phyloP scores from a whole-genome alignment of 2,113 vertebrate genomes.

The Trachemys scripta region DNA sequence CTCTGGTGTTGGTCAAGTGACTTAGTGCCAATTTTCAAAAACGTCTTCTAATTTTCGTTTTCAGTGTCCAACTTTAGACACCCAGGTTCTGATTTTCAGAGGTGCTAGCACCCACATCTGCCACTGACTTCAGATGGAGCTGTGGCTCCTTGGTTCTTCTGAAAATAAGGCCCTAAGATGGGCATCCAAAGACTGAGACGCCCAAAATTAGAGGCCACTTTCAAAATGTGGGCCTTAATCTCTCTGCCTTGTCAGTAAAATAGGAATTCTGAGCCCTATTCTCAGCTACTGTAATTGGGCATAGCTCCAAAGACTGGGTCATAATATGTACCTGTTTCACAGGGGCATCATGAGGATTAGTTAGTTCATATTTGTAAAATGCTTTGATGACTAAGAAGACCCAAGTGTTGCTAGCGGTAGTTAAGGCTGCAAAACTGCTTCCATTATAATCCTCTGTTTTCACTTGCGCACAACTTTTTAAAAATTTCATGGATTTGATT shows the following conservation, averaged over 20 bases:
- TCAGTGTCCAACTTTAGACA: background rate
- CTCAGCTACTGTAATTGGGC: background rate
- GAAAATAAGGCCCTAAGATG: background rate
- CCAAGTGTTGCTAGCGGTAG: background rate
- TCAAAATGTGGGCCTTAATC: background rate
- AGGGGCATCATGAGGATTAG: background rate
- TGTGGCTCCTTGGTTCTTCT: background rate
- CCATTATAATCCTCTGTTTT: background rate
- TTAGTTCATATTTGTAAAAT: background rate
- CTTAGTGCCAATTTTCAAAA: background rate
- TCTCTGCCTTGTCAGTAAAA: background rate
- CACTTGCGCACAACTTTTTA: background rate
- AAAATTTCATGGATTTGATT: background rate
- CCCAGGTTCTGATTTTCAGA: background rate
- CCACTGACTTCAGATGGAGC: background rate
- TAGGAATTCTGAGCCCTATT: background rate
- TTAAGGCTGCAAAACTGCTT: background rate
- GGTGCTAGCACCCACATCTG: background rate
- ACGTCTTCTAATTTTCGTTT: background rate
- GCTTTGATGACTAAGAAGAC: background rate
- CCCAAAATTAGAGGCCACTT: background rate
- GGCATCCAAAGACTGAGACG: background rate
- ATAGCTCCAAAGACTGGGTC: background rate
- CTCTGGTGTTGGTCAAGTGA: background rate
- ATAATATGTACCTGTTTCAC: background rate